Percentiles rank a stretch among this genome's conserved stretches.
phyloP scores from a whole-genome alignment of 2,797 vertebrate genomes.

The Picus viridis region DNA sequence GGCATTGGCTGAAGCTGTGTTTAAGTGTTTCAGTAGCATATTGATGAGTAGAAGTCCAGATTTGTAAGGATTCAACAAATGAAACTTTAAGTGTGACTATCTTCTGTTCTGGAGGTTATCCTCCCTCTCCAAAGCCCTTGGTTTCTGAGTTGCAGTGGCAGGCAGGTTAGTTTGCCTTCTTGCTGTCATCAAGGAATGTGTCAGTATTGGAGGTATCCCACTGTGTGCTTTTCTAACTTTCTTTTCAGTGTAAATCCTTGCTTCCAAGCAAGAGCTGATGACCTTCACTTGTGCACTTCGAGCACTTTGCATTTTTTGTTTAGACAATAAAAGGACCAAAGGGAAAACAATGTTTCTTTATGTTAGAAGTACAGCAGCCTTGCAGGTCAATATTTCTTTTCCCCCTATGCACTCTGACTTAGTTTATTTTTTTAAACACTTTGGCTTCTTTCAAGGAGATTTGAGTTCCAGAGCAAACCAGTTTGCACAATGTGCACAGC shows the following conservation, averaged over 20 bases:
- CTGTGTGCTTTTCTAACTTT: constrained; percentile 15
- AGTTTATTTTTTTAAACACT: constrained; percentile 68
- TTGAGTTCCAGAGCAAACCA: constrained; percentile 62
- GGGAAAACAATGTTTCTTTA: constrained; percentile 51
- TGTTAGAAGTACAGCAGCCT: constrained; percentile 18
- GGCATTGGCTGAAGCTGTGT: neutral
- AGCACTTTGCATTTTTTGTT: constrained; percentile 27
- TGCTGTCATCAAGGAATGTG: constrained; percentile 5
- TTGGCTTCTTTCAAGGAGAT: constrained; percentile 52
- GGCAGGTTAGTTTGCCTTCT: neutral
- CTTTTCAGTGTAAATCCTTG: neutral
- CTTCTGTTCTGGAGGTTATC: neutral
- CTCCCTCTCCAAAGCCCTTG: neutral
- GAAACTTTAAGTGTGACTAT: neutral
- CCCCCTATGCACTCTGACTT: constrained; percentile 36
- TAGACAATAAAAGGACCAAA: constrained; percentile 56
- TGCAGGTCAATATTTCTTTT: constrained; percentile 55
- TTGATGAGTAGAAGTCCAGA: neutral
- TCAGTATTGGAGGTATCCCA: neutral
- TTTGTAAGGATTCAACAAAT: neutral
- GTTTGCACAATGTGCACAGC: constrained; percentile 21
- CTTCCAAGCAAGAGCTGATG: neutral
- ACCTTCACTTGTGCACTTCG: neutral
- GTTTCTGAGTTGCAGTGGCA: neutral
- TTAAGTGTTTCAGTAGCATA: neutral